Percentiles rank a stretch among this genome's conserved stretches.
Conservation (phyloP, 2,113 vertebrate species). For the Barbus barbus region DNA sequence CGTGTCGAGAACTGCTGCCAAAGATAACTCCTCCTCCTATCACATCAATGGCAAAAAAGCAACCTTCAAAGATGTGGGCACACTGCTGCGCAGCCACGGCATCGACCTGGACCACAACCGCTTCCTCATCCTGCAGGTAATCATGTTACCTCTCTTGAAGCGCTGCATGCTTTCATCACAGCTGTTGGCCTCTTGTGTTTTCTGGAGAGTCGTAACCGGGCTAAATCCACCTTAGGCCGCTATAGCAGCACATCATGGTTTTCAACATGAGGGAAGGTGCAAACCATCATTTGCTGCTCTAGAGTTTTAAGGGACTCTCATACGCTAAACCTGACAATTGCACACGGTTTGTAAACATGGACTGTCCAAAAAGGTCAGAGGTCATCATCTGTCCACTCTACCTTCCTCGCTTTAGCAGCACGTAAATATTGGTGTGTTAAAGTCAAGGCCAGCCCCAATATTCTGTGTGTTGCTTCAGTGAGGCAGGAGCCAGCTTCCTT, state of each 20-base stretch:
- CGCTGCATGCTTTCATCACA: constrained; percentile 17
- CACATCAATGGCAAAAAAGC: constrained; percentile 88
- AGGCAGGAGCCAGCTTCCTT: constrained; percentile 77
- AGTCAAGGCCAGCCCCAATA: constrained; percentile 92
- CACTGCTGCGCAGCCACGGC: constrained; percentile 91
- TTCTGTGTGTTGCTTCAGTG: constrained; percentile 99
- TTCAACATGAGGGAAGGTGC: constrained; percentile 86
- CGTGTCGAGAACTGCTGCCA: constrained; percentile 93
- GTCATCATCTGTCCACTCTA: constrained; percentile 60
- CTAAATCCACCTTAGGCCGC: constrained; percentile 80
- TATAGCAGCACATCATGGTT: constrained; percentile 99
- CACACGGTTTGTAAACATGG: not conserved
- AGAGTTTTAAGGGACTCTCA: constrained; percentile 88
- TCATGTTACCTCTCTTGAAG: not conserved
- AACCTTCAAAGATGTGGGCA: constrained; percentile 93
- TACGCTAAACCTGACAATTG: not conserved
- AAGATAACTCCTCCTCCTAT: constrained; percentile 93
- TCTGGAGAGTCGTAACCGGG: not conserved
- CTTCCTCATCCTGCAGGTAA: constrained; percentile 98
- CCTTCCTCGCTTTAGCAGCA: constrained; percentile 98
- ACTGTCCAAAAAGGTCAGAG: constrained; percentile 20
- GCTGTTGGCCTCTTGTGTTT: constrained; percentile 41
- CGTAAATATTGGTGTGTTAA: constrained; percentile 99
- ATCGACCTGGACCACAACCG: constrained; percentile 98
- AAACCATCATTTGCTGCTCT: constrained; percentile 99